A percentile compares a stretch with the other conserved stretches of the same genome.
Evolutionary conservation across 2,888 invertebrate genomes (phyloP).

Genomic region (Mechanitis mazaeus): DNA sequence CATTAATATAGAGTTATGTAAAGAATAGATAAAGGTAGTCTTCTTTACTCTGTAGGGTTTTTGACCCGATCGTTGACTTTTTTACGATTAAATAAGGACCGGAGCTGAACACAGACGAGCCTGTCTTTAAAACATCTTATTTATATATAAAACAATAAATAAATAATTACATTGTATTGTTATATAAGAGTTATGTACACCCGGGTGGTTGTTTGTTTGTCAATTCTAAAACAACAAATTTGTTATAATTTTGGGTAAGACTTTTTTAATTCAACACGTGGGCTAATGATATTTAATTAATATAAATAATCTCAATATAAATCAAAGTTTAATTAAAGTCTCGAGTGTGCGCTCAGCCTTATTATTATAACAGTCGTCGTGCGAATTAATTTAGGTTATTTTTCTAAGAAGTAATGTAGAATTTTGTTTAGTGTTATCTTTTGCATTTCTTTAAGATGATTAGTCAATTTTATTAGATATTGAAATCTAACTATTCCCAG

Average conservation of each 20-base stretch:
- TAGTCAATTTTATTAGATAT: no score
- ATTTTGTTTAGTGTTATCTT: background rate
- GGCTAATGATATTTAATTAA: no score
- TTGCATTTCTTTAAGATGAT: no score
- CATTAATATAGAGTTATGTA: constrained; percentile 28
- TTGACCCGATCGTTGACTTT: constrained; percentile 34
- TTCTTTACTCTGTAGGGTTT: constrained; percentile 35
- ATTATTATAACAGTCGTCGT: background rate
- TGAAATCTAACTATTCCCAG: no score
- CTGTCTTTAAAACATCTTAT: background rate
- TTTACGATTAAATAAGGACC: constrained; percentile 16
- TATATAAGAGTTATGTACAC: no score
- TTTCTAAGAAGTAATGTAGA: background rate
- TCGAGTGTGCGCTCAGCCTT: background rate
- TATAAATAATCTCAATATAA: background rate
- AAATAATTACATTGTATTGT: no score
- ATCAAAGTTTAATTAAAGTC: background rate
- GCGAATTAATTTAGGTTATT: constrained; percentile 6
- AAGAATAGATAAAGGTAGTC: constrained; percentile 36
- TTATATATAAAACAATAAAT: no score
- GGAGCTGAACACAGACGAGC: background rate
- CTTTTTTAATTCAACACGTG: no score
- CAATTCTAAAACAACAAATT: no score
- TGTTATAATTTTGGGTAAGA: no score
- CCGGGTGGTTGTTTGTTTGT: no score